Evolutionary conservation across 2,888 invertebrate genomes (phyloP), one percentile per base, ranked within the genome.

Genomic region (Andrena praecox): DNA sequence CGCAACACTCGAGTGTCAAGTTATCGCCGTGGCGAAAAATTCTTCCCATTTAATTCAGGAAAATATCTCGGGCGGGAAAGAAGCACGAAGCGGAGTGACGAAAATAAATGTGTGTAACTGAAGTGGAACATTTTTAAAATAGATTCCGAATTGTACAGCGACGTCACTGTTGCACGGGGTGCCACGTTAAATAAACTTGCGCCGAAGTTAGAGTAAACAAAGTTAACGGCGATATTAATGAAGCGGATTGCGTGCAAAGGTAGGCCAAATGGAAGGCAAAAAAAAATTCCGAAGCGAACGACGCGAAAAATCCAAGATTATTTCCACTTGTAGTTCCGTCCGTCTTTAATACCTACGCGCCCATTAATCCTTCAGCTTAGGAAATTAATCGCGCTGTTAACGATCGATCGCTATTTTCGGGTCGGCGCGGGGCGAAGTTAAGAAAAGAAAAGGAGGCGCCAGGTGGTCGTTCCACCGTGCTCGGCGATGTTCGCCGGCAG

Each of bases 381-480:
- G 42, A 42, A 63, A 70, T 70, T 54, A 77, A 77, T 70, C 70
- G 77, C 33, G 31, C 64, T 20, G 50, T 66, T 77, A 66, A 71
- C 70, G 67, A 77, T 67, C 59, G 67, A 67, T 62, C 60, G 67
- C 60, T 74, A 62, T 75, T 68, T 60, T 62, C 60, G 70, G 42
- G 33, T 31, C 29, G 52, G 7, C 4, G 59, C 29, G 16, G 52
- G 50, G 10, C 10, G 31, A 52, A 52, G 42, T 77, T 33, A 3
- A 20, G 54, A 33, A 67, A 67, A 33, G 60, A 56, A 50, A 33
- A 48, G 63, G 16, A 24, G 71, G 71, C 71, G 69, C 76, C 83
- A 83, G 84, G 75, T 84, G 83, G 64, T 70, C 64, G 50, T 69
- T 4, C 16, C 8, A 31, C 35, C 24, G 24, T 63, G 16, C 59